phyloP scores from a whole-genome alignment of 2,888 invertebrate species.

The Callimorpha dominula region DNA sequence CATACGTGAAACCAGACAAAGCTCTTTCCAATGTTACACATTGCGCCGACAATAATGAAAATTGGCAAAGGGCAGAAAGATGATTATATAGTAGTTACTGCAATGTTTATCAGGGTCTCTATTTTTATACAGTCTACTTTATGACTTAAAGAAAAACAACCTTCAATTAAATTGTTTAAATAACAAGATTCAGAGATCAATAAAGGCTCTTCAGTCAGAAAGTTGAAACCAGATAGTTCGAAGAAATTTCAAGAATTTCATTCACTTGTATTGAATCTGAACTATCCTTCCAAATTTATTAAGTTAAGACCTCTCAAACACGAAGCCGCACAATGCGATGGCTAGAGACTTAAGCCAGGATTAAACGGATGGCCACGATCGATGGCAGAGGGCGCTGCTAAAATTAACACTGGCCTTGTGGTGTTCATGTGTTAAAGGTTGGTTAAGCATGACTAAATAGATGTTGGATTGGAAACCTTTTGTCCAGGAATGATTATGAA shows the following conservation, averaged over 20 bases:
- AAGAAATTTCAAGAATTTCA: not conserved
- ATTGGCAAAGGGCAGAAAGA: too few species aligned
- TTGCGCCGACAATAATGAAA: too few species aligned
- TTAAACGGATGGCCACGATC: slow-evolving; percentile 42
- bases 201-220: not conserved
- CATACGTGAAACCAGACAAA: too few species aligned
- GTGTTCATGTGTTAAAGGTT: slow-evolving; percentile 29
- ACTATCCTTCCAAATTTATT: not conserved
- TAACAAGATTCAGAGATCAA: too few species aligned
- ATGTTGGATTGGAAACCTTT: not conserved
- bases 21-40: too few species aligned
- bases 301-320: slow-evolving; percentile 24
- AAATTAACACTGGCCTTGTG: slow-evolving; percentile 49
- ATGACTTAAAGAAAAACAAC: too few species aligned
- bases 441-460: slow-evolving; percentile 34
- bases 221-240: not conserved
- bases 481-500: slow-evolving; percentile 24
- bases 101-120: too few species aligned
- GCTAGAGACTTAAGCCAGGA: slow-evolving; percentile 36
- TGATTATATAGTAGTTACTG: too few species aligned
- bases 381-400: slow-evolving; percentile 38
- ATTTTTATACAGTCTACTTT: too few species aligned
- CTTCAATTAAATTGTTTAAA: too few species aligned
- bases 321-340: slow-evolving; percentile 29
- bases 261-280: not conserved